Conservation (phyloP, 2,797 vertebrate species). For the Cossypha caffra region DNA sequence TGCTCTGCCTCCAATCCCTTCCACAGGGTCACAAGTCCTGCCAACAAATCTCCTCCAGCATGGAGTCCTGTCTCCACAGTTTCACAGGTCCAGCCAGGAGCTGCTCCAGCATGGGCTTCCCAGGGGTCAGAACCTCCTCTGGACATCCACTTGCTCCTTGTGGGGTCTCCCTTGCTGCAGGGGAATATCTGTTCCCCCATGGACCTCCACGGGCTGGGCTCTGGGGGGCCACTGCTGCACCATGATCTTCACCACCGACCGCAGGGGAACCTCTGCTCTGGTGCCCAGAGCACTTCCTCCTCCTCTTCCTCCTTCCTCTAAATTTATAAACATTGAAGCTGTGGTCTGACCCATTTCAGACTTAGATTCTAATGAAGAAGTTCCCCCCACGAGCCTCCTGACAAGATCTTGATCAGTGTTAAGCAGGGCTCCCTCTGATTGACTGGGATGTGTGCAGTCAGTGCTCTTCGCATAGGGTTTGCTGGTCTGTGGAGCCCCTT, state of each 20-base stretch:
- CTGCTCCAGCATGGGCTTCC: neutral
- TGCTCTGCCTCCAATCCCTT: neutral
- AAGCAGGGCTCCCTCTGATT: neutral
- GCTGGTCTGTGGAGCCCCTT: neutral
- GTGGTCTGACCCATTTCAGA: neutral
- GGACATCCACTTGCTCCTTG: neutral
- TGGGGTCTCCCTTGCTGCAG: neutral
- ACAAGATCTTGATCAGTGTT: neutral
- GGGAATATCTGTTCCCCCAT: neutral
- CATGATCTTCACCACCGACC: neutral
- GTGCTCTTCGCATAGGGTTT: neutral
- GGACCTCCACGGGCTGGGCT: neutral
- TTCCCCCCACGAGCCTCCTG: neutral
- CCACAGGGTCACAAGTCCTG: neutral
- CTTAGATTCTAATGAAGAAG: neutral
- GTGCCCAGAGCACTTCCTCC: neutral
- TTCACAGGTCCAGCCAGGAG: neutral
- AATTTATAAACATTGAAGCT: neutral
- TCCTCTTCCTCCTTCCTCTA: neutral
- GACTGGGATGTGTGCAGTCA: neutral
- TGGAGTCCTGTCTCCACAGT: neutral
- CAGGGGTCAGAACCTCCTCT: neutral
- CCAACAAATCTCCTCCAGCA: neutral
- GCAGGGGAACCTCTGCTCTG: neutral
- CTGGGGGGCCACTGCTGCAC: fast-evolving